Percentiles rank a stretch among this genome's conserved stretches.
Evolutionary conservation across 2,888 invertebrate genomes (phyloP).

Genomic region (Yponomeuta cagnagella): DNA sequence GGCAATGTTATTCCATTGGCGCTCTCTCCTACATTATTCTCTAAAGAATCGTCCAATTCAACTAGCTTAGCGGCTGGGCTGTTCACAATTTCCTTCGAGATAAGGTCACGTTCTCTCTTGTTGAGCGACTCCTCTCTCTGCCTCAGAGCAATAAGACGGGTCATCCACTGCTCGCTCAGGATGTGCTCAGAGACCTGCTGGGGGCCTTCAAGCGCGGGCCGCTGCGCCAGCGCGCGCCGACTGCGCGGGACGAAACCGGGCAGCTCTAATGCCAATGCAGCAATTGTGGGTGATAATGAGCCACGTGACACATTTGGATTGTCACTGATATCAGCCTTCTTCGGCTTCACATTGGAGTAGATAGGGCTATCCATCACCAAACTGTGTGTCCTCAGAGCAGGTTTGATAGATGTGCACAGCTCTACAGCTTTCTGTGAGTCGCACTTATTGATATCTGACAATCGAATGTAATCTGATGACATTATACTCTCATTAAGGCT

Average conservation of each 20-base stretch:
- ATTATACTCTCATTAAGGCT: constrained; percentile 44
- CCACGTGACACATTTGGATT: constrained; percentile 27
- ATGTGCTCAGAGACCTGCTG: constrained; percentile 72
- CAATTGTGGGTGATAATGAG: constrained; percentile 59
- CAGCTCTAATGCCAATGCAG: constrained; percentile 63
- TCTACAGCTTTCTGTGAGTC: constrained; percentile 64
- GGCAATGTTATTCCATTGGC: constrained; percentile 65
- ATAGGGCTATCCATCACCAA: constrained; percentile 49
- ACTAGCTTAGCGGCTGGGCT: constrained; percentile 53
- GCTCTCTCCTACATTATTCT: constrained; percentile 21
- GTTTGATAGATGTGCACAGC: constrained; percentile 43
- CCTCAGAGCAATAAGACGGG: constrained; percentile 67
- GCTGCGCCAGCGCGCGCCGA: constrained; percentile 45
- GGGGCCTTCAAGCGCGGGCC: constrained; percentile 41
- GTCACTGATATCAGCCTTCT: constrained; percentile 26
- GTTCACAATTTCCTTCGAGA: constrained; percentile 60
- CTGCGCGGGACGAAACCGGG: constrained; percentile 66
- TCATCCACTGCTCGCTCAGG: constrained; percentile 74
- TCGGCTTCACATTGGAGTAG: constrained; percentile 53
- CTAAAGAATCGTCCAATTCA: constrained; percentile 34
- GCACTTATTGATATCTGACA: constrained; percentile 51
- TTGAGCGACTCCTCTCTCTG: constrained; percentile 70
- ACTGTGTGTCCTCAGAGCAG: constrained; percentile 45
- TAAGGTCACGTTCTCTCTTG: constrained; percentile 64
- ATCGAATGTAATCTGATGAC: constrained; percentile 29